Evolutionary conservation across 2,113 vertebrate species (phyloP), one percentile per base, ranked within the genome.

Genomic region (Sorex fumeus): DNA sequence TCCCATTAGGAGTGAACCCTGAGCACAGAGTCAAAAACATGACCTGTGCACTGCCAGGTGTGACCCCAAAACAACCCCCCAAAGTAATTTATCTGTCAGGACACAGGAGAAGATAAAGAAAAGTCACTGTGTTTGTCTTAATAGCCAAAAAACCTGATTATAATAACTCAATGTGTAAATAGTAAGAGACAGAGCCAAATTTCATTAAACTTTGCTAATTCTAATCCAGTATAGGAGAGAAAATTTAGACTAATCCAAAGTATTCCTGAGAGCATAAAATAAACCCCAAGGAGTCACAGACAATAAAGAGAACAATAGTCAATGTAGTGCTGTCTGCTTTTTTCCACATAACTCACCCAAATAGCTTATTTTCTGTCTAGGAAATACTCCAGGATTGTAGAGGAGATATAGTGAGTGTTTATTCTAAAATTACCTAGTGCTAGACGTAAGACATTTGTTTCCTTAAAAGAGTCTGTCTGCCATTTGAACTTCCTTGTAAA

Each of bases 401-500:
- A 27, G 32, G 40, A 75, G 47, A 93, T 94, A 93, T 82, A 83
- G 70, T 62, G 27, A 78, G 69, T 91, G n/a, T 97, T 97, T 97
- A 82, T 79, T 86, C 40, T 94, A 87, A 96, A 78, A 53, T 95
- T 91, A 84, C 70, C 77, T 90, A 82, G 93, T 64, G 7, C 76
- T 34, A 79, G 21, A 91, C 62, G 93, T 78, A 34, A 84, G 94
- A 72, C 93, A 93, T 96, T 95, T 93, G 88, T 96, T 96, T 96
- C 89, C 67, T 64, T 91, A 87, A 95, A 96, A 89, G 89, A 83
- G 3, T 91, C 62, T 94, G 36, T 53, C 75, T 78, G 34, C 95
- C 94, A 96, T 94, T 80, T 96, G 90, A 94, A 94, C 45, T 96
- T 97, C 90, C 92, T 87, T 96, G 82, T 92, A 86, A 96, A 97